Evolutionary conservation across 2,113 vertebrate species (phyloP).

Genomic region (Caracal caracal): DNA sequence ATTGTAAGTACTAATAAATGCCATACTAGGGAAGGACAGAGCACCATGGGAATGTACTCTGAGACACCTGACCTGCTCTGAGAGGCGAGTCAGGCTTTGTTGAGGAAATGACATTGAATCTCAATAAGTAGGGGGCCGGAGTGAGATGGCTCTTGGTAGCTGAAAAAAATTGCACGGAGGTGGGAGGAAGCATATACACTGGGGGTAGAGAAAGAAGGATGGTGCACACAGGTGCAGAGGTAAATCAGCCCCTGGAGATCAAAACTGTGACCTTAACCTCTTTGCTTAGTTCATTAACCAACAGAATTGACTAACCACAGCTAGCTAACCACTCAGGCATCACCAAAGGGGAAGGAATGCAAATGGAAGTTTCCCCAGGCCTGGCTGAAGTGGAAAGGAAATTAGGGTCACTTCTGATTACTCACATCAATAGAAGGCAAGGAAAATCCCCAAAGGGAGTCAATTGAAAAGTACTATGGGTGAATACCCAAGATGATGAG

Average conservation of each 20-base stretch:
- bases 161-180: neutral
- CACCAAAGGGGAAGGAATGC: conserved; percentile 38
- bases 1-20: neutral
- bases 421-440: conserved; percentile 44
- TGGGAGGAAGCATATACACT: neutral
- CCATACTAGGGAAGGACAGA: neutral
- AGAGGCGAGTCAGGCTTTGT: neutral
- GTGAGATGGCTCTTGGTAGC: neutral
- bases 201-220: neutral
- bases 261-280: conserved; percentile 58
- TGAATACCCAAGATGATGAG: neutral
- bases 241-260: neutral
- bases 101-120: neutral
- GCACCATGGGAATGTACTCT: neutral
- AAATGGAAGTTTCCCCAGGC: conserved; percentile 68
- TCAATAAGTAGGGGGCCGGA: neutral
- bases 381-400: conserved; percentile 49
- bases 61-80: neutral
- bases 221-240: neutral
- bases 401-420: conserved; percentile 58
- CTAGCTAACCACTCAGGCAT: conserved; percentile 47
- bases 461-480: neutral
- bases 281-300: conserved; percentile 67
- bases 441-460: neutral
- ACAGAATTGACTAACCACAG: conserved; percentile 37